Conservation (phyloP, 2,113 vertebrate genomes). For the Emydocephalus ijimae region DNA sequence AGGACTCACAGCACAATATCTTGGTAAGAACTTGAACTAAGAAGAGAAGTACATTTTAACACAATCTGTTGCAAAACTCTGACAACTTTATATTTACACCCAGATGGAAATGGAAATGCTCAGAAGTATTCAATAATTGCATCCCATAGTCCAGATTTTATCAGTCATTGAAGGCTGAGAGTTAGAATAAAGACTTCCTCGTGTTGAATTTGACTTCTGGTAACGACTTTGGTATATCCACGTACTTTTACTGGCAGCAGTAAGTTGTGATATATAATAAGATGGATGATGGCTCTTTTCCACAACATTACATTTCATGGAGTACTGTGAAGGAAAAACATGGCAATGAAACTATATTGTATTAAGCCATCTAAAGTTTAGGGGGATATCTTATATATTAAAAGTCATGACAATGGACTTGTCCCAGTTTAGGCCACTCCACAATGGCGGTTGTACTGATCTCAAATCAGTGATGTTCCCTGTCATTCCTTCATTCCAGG, state of each 20-base stretch:
- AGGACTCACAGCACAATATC: constrained; percentile 85
- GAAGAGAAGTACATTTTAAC: background rate
- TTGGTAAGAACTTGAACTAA: constrained; percentile 73
- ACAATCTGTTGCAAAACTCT: background rate
- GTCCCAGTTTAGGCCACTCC: background rate
- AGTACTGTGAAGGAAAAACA: background rate
- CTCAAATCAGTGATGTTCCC: background rate
- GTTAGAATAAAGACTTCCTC: background rate
- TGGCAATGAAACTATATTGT: background rate
- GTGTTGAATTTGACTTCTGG: background rate
- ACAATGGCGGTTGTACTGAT: background rate
- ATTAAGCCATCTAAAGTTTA: background rate
- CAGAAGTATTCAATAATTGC: background rate
- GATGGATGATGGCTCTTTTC: background rate
- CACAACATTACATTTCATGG: background rate
- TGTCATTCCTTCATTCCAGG: background rate
- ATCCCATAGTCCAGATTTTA: background rate
- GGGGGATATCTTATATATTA: background rate
- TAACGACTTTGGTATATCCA: background rate
- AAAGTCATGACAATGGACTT: background rate
- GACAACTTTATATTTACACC: background rate
- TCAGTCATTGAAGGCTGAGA: background rate
- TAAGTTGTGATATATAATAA: background rate
- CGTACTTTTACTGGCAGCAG: background rate
- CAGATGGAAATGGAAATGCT: background rate